Conservation (phyloP, 2,797 vertebrate species). For the Perodicticus potto region DNA sequence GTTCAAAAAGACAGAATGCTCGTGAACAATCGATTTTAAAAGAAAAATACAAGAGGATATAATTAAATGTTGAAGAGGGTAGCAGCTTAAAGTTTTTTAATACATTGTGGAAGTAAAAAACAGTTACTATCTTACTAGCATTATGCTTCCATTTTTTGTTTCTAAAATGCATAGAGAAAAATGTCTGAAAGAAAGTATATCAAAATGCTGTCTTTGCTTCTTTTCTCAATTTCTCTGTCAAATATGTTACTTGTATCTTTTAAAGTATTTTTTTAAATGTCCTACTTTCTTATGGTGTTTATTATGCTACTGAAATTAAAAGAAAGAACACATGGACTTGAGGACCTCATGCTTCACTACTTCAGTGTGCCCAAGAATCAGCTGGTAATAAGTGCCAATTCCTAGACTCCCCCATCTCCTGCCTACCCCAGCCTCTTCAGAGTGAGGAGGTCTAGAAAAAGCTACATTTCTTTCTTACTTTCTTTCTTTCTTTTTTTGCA, state of each 20-base stretch:
- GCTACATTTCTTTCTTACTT: too few species aligned
- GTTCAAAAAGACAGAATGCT: neutral
- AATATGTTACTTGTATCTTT: neutral
- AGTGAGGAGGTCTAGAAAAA: neutral
- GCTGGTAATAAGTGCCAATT: neutral
- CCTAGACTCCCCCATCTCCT: neutral
- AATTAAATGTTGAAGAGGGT: constrained; percentile 8
- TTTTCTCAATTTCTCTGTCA: constrained; percentile 31
- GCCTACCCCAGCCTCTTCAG: neutral
- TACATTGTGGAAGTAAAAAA: neutral
- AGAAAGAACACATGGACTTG: neutral
- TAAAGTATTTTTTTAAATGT: neutral
- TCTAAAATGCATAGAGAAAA: neutral
- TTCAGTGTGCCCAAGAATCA: neutral
- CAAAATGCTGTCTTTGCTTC: neutral
- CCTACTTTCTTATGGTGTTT: neutral
- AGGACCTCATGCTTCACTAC: neutral
- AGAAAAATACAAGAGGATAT: neutral
- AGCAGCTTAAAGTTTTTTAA: neutral
- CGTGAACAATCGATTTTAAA: constrained; percentile 3
- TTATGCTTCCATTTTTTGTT: neutral
- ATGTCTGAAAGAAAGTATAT: neutral
- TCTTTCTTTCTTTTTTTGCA: too few species aligned
- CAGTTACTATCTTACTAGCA: neutral
- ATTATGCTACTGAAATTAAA: neutral